Conservation (phyloP, 2,797 vertebrate genomes). For the Choloepus didactylus region DNA sequence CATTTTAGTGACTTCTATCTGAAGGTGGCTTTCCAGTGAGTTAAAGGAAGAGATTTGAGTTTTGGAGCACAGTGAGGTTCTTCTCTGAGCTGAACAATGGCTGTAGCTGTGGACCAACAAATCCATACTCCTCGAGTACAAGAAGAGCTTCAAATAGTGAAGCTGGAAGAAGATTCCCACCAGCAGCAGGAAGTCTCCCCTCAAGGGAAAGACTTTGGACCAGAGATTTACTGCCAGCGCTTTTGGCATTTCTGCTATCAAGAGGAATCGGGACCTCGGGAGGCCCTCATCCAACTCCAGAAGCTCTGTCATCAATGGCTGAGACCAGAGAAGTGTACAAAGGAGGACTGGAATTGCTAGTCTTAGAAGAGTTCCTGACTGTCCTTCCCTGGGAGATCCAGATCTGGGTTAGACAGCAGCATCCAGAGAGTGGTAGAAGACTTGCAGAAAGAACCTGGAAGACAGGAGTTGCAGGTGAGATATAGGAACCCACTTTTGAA, state of each 20-base stretch:
- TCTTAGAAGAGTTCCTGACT: slow-evolving; percentile 36
- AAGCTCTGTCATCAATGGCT: not conserved
- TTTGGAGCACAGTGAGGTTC: not conserved
- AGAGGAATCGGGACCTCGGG: not conserved
- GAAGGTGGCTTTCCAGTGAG: not conserved
- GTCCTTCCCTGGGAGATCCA: slow-evolving; percentile 38
- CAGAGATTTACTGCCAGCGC: not conserved
- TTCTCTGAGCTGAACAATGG: slow-evolving; percentile 29
- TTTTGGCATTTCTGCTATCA: slow-evolving; percentile 12
- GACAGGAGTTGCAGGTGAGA: not conserved
- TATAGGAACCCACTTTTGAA: not conserved
- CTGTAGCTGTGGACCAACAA: not conserved
- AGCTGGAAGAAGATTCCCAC: not conserved
- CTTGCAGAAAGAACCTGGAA: not conserved
- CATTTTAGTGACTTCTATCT: not conserved
- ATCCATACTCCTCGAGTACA: not conserved
- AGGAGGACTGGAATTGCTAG: slow-evolving; percentile 21
- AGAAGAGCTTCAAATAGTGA: not conserved
- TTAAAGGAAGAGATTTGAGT: not conserved
- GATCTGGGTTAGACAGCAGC: slow-evolving; percentile 38
- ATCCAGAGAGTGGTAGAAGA: slow-evolving; percentile 26
- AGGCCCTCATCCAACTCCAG: not conserved
- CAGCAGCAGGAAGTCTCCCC: not conserved
- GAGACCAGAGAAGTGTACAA: not conserved
- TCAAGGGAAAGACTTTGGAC: not conserved